Percentiles rank a stretch among this genome's conserved stretches.
phyloP scores from a whole-genome alignment of 2,113 vertebrate genomes.

The Thomomys bottae region DNA sequence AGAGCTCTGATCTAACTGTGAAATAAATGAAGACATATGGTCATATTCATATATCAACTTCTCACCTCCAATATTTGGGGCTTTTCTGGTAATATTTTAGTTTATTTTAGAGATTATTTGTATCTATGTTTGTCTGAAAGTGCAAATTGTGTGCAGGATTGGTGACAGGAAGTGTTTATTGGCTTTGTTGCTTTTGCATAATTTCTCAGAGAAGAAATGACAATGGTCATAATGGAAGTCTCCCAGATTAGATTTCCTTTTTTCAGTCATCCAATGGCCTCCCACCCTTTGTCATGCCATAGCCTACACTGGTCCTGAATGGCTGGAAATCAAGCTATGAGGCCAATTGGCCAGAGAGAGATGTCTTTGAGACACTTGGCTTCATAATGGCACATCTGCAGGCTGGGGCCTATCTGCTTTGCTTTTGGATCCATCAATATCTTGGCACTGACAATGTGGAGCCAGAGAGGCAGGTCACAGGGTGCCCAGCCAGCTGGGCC shows the following conservation, averaged over 20 bases:
- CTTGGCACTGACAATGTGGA: not conserved
- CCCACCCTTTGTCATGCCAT: not conserved
- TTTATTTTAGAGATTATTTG: not conserved
- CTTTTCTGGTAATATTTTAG: not conserved
- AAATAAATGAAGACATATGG: too few relatives aligned
- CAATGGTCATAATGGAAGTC: not conserved
- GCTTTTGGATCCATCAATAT: not conserved
- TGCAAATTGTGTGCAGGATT: not conserved
- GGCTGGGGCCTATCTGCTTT: not conserved
- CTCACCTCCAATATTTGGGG: not conserved
- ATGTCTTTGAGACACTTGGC: not conserved
- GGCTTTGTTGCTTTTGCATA: not conserved
- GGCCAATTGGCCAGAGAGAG: not conserved
- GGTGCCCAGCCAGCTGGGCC: not conserved
- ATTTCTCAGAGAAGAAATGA: not conserved
- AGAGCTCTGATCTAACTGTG: accelerated
- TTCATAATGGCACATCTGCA: not conserved
- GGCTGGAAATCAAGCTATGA: not conserved
- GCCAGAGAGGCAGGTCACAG: not conserved
- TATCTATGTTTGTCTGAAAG: not conserved
- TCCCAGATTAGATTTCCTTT: not conserved
- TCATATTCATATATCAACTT: not conserved
- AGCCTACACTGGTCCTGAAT: not conserved
- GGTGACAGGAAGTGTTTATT: not conserved
- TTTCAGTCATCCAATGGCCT: not conserved